A percentile compares a stretch with the other conserved stretches of the same genome.
Evolutionary conservation across 2,888 invertebrate species (phyloP).

Genomic region (Siphlonurus alternatus): DNA sequence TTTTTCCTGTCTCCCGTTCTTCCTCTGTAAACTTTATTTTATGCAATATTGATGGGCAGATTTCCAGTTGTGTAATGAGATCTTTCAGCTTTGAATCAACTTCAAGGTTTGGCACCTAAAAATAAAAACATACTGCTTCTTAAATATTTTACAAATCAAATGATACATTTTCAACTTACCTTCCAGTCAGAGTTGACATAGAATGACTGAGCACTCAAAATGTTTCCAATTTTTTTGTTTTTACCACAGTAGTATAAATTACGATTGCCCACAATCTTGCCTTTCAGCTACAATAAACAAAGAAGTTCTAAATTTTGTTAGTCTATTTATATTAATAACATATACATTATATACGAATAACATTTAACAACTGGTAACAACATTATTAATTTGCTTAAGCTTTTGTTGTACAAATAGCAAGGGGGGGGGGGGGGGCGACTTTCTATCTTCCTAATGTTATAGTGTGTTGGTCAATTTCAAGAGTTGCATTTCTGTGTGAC

Average conservation of each 20-base stretch:
- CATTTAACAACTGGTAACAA: no score
- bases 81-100: background rate
- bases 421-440: no score
- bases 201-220: conserved; percentile 29
- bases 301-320: no score
- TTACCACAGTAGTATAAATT: conserved; percentile 66
- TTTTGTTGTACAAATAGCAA: no score
- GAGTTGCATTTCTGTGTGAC: no score
- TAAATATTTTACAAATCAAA: background rate
- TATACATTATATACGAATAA: no score
- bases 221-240: conserved; percentile 35
- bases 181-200: conserved; percentile 2
- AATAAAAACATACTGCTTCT: no score
- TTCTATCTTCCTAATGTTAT: no score
- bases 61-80: conserved; percentile 18
- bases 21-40: conserved; percentile 28
- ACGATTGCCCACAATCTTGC: conserved; percentile 58
- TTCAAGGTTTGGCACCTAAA: background rate
- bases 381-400: no score
- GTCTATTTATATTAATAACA: no score
- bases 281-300: conserved; percentile 38
- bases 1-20: conserved; percentile 24
- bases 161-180: background rate
- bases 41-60: conserved; percentile 32
- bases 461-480: no score